Evolutionary conservation across 2,113 vertebrate species (phyloP), one percentile per base, ranked within the genome.

Genomic region (Toxotes jaculatrix): DNA sequence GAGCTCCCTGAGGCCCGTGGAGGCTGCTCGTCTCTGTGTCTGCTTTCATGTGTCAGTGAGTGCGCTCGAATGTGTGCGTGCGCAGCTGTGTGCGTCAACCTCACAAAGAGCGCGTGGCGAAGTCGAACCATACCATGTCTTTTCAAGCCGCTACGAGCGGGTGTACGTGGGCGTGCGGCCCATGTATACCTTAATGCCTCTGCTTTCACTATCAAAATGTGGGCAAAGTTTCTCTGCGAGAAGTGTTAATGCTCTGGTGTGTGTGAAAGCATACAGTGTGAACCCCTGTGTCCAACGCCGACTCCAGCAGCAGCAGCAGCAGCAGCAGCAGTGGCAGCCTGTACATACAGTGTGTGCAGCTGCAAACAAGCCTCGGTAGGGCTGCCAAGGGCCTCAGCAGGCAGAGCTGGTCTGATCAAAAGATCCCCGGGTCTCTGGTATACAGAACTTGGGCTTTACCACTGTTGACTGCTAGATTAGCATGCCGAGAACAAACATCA

Each of bases 31-130:
- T 82, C 88, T 90, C 84, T 93, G 90, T 89, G 92, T 89, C 90
- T 86, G 85, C 92, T 93, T 94, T 93, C 91, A 91, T 93, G 93
- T 93, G 93, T 93, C 90, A 92, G 89, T 82, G 91, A 90, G 88
- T 84, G 84, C 68, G 79, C 83, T 88, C 75, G 53, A 75, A 72
- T 62, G 65, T 74, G 62, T n/a, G 34, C 40, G 34, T 67, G 38
- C 49, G 65, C 40, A 74, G 79, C 31, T 72, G 65, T 67, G 68
- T 57, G 61, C 78, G 75, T 83, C 17, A 32, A 66, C 56, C 74
- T 66, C 76, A 77, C 74, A 79, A 83, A 76, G 66, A 43, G 32
- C n/a, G 64, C 80, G 79, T 13, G 63, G 40, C 66, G 68, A 85
- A 78, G 65, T 71, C 74, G 69, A 74, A 73, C 23, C 0, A n/a